phyloP scores from a whole-genome alignment of 2,888 invertebrate species.

The Isoperla grammatica region DNA sequence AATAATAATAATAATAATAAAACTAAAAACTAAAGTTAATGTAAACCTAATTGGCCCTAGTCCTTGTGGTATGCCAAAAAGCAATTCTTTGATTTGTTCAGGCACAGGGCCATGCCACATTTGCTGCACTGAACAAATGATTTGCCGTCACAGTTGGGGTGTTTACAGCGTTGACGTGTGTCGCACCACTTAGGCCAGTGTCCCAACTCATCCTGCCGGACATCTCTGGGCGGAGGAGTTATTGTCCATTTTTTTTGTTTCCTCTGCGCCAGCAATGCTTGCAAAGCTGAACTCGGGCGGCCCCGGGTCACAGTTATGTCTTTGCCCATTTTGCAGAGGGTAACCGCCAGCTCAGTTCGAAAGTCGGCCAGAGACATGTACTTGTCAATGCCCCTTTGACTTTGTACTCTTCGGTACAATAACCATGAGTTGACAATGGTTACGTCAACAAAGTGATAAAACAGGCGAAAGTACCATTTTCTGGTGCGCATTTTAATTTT shows the following conservation, averaged over 20 bases:
- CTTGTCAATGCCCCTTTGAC: not conserved
- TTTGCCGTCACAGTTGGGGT: too few species aligned
- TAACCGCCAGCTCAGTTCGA: not conserved
- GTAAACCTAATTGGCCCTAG: too few species aligned
- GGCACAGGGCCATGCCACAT: too few species aligned
- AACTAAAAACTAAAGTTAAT: too few species aligned
- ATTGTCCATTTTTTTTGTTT: not conserved
- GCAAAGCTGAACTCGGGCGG: not conserved
- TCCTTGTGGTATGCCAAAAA: too few species aligned
- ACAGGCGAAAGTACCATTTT: conserved; percentile 13
- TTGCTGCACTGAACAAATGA: too few species aligned
- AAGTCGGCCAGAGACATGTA: not conserved
- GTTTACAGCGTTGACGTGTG: too few species aligned
- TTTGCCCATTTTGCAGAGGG: not conserved
- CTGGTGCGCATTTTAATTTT: conserved; percentile 11
- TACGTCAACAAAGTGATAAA: conserved; percentile 2
- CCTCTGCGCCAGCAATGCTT: not conserved
- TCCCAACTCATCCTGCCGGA: conserved; percentile 4
- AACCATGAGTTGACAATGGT: conserved; percentile 1
- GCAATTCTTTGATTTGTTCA: too few species aligned
- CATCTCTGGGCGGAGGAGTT: conserved; percentile 6
- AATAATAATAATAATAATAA: too few species aligned
- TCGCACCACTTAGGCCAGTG: not conserved
- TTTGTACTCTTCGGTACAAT: not conserved
- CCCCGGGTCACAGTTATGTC: not conserved